These are phyloP conservation scores for Peromyscus nudipes DNA, from an alignment of 2,797 vertebrate species.

Conservation along the genomic window DNA sequence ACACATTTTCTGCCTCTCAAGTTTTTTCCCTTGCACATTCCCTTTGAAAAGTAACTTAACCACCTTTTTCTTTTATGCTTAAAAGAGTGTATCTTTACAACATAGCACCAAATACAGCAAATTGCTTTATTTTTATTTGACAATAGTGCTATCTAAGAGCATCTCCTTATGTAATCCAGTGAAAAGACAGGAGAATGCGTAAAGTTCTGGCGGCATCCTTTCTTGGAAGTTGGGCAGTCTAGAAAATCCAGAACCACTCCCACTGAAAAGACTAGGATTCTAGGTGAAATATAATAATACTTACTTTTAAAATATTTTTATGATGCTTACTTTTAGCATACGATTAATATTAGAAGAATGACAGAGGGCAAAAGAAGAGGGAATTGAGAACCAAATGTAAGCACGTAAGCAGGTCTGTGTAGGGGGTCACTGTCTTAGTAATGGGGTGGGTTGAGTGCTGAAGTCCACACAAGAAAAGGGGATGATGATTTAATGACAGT, in stretches of 20 bases:
- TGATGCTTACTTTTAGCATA: constrained; percentile 21
- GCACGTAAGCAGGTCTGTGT: background rate
- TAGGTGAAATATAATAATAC: constrained; percentile 35
- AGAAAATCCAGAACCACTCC: background rate
- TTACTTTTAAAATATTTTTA: background rate
- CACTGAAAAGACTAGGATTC: background rate
- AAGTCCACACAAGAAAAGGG: constrained; percentile 12
- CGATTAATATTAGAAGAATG: background rate
- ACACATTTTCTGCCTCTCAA: constrained; percentile 18
- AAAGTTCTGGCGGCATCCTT: background rate
- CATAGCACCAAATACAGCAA: constrained; percentile 2
- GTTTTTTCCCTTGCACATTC: background rate
- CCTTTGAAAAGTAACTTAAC: constrained; percentile 40
- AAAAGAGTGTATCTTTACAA: background rate
- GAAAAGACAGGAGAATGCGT: background rate
- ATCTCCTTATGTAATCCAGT: constrained; percentile 30
- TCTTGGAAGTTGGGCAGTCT: background rate
- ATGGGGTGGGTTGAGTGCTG: background rate
- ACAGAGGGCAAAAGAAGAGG: constrained; percentile 15
- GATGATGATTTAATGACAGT: background rate
- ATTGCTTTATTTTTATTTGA: constrained; percentile 54
- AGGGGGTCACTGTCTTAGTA: background rate
- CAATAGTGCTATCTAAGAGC: background rate
- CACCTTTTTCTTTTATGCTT: background rate
- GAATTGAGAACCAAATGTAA: background rate